A percentile compares a stretch with the other conserved stretches of the same genome.
Evolutionary conservation across 2,113 vertebrate genomes (phyloP).

Genomic region (Oenanthe melanoleuca): DNA sequence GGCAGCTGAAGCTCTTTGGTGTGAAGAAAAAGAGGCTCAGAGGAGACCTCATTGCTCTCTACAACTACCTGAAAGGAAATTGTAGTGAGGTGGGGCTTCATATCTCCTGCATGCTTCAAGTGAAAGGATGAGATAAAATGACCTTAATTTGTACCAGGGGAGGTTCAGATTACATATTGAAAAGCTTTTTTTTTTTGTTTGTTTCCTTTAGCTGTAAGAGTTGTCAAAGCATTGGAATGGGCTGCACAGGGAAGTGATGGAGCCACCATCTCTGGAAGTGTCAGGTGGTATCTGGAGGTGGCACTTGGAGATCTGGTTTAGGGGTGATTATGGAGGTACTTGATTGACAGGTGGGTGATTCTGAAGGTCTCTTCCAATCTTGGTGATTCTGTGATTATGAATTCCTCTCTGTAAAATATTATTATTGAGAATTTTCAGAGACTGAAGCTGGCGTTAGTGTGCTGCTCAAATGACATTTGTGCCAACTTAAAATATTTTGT

Average conservation of each 20-base stretch:
- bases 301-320: not conserved
- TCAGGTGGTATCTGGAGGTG: not conserved
- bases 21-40: too few species aligned
- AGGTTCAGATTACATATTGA: not conserved
- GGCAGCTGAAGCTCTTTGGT: not conserved
- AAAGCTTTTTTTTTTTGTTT: accelerated
- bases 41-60: too few species aligned
- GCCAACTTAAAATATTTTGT: not conserved
- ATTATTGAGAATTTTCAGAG: not conserved
- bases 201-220: not conserved
- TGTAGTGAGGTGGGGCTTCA: not conserved
- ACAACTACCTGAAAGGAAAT: not conserved
- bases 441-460: not conserved
- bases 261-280: not conserved
- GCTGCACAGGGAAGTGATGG: not conserved
- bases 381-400: not conserved
- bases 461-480: not conserved
- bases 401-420: not conserved
- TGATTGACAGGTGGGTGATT: not conserved
- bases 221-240: not conserved
- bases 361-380: not conserved
- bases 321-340: not conserved
- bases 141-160: too few species aligned
- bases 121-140: not conserved
- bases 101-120: not conserved